Base-by-base conservation (phyloP, 1,140 invertebrate genomes). In the Tetramorium simillimum region DNA sequence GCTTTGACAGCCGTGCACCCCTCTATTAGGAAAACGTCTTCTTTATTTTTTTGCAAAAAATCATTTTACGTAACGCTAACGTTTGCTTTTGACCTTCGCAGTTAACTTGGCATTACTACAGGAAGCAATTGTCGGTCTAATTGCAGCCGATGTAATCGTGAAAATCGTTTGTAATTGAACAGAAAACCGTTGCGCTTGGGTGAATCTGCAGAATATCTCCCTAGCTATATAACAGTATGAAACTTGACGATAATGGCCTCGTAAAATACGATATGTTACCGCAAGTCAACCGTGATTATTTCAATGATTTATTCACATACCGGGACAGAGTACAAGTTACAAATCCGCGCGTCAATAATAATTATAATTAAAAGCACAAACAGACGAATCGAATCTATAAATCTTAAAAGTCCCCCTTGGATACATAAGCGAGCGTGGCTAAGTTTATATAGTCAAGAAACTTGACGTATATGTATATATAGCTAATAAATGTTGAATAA, bases 101-200 rank as follows among this genome's bases (percentile, higher is more conserved):
- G 56, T 85, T 77, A 65, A 62, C 73, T 65, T 62, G 37, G 28
- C 76, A 78, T 56, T 85, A 65, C 60, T 28, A 16, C 82, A 67
- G 82, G 72, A 85, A 85, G 82, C 37, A 85, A 85, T 85, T 76
- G 72, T 62, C 53, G 75, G 62, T 77, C 73, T 76, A 85, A 85
- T 85, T 67, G 75, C 21, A 67, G 73, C 21, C 72, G 49, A 85
- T 76, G 82, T 67, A 85, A 85, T 85, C 58, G 73, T 10, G 82
- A 78, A 85, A 85, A 85, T 85, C 37, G 58, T 78, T 78, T 53
- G 73, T 85, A 78, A 85, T 85, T 85, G 72, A 78, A 67, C 16
- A 73, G 72, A 85, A 78, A 85, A 75, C 18, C 53, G 69, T 84
- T 18, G 53, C 53, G 80, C 53, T 75, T 75, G 80, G 69, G 67